Conservation (phyloP, 1,140 invertebrate species). For the Cyphomyrmex costatus region DNA sequence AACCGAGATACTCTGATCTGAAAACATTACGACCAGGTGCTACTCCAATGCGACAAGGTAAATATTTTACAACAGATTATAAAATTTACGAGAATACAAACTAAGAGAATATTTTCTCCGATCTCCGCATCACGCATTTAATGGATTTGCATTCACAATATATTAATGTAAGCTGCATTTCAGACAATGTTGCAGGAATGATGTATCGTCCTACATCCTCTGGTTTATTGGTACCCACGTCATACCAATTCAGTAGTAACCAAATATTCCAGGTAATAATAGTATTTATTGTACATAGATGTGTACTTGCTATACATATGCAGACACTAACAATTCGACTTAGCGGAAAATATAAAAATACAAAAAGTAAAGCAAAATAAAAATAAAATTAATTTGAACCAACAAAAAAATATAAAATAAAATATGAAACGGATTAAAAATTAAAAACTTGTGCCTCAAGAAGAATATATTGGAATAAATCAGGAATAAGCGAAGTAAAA, state of each 20-base stretch:
- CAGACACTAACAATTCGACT: slow-evolving; percentile 31
- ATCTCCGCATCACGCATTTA: not conserved
- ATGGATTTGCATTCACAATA: not conserved
- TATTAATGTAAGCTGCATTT: slow-evolving; percentile 59
- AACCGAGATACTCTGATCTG: slow-evolving; percentile 84
- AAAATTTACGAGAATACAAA: not conserved
- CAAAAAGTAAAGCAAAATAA: no score
- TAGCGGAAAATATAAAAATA: not conserved
- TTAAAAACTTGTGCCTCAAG: slow-evolving; percentile 5
- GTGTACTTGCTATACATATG: not conserved
- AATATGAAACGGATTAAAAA: not conserved
- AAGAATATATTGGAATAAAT: not conserved
- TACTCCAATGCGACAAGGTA: slow-evolving; percentile 81
- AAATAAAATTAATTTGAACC: not conserved
- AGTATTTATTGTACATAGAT: slow-evolving; percentile 33
- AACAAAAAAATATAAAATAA: not conserved
- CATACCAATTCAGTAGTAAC: slow-evolving; percentile 88
- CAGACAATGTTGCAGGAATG: slow-evolving; percentile 86
- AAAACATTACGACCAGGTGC: slow-evolving; percentile 82
- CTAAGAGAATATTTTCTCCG: slow-evolving; percentile 28
- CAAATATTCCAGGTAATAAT: slow-evolving; percentile 89
- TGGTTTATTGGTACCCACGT: slow-evolving; percentile 88
- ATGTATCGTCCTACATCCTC: slow-evolving; percentile 88
- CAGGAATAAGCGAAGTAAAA: not conserved
- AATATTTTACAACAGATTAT: slow-evolving; percentile 19